Percentiles rank a stretch among this genome's conserved stretches.
Evolutionary conservation across 2,888 invertebrate species (phyloP).

Genomic region (Dysmachus trigonus): DNA sequence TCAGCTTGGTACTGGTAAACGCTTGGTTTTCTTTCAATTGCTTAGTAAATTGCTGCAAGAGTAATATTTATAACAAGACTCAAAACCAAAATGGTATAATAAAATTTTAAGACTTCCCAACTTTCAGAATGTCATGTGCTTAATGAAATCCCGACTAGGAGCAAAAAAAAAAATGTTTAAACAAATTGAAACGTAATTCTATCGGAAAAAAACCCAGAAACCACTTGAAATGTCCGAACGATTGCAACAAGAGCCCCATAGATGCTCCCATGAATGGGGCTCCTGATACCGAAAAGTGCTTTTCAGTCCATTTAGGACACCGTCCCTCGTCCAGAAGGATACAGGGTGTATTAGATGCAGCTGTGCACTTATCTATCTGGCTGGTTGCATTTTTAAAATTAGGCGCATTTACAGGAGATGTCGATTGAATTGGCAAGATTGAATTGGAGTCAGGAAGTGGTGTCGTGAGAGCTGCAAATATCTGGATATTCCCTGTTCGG

Average conservation of each 20-base stretch:
- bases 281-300: background rate
- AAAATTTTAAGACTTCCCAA: background rate
- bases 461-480: background rate
- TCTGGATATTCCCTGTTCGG: background rate
- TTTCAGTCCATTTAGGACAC: slow-evolving; percentile 11
- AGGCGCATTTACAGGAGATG: slow-evolving; percentile 9
- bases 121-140: background rate
- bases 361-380: slow-evolving; percentile 12
- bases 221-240: background rate
- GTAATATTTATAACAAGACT: background rate
- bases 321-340: background rate
- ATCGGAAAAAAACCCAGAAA: background rate
- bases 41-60: background rate
- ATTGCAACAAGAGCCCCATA: background rate
- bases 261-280: background rate
- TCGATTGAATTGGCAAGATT: slow-evolving; percentile 24
- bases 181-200: background rate
- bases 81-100: background rate
- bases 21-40: background rate
- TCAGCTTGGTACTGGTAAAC: no score
- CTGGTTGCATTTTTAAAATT: slow-evolving; percentile 29
- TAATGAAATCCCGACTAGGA: background rate
- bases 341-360: background rate
- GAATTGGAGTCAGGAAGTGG: slow-evolving; percentile 7
- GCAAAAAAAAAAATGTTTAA: background rate